phyloP scores from a whole-genome alignment of 2,113 vertebrate genomes.

The Cyanoramphus novaezelandiae region DNA sequence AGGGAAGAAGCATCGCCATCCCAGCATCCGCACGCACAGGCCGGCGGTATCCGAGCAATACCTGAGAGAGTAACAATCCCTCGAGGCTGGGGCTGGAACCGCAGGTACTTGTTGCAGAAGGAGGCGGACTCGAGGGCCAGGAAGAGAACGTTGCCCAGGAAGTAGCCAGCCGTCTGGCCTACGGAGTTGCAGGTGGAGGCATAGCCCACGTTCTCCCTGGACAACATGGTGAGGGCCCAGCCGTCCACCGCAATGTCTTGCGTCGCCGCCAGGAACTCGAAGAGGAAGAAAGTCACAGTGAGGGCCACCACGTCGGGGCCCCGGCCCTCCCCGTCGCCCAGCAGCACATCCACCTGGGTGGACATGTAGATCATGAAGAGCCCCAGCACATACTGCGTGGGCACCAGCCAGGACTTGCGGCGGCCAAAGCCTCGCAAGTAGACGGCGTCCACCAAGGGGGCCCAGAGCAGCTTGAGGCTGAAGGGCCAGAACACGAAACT shows the following conservation, averaged over 20 bases:
- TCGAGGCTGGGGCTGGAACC: slow-evolving; percentile 82
- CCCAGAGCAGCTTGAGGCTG: slow-evolving; percentile 96
- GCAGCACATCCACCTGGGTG: slow-evolving; percentile 79
- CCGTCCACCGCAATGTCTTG: slow-evolving; percentile 98
- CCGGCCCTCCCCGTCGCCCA: slow-evolving; percentile 75
- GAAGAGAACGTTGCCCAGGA: slow-evolving; percentile 96
- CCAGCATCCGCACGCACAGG: rapidly evolving
- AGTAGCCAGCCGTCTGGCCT: slow-evolving; percentile 96
- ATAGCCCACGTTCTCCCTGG: slow-evolving; percentile 93
- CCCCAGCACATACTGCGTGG: slow-evolving; percentile 93
- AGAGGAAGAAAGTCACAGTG: slow-evolving; percentile 91
- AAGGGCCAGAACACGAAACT: slow-evolving; percentile 99
- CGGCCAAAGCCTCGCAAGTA: slow-evolving; percentile 89
- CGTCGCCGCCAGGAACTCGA: slow-evolving; percentile 96
- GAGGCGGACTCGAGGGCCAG: slow-evolving; percentile 93
- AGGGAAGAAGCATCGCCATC: not conserved
- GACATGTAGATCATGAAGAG: slow-evolving; percentile 97
- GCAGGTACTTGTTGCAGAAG: slow-evolving; percentile 97
- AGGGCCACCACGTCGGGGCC: slow-evolving; percentile 84
- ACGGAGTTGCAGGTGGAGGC: slow-evolving; percentile 98
- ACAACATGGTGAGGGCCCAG: slow-evolving; percentile 98
- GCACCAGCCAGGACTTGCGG: slow-evolving; percentile 96
- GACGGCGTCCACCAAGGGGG: slow-evolving; percentile 91
- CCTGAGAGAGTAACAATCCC: slow-evolving; percentile 94
- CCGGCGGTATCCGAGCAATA: slow-evolving; percentile 30